phyloP scores from a whole-genome alignment of 1,140 invertebrate species.

The Diabrotica virgifera region DNA sequence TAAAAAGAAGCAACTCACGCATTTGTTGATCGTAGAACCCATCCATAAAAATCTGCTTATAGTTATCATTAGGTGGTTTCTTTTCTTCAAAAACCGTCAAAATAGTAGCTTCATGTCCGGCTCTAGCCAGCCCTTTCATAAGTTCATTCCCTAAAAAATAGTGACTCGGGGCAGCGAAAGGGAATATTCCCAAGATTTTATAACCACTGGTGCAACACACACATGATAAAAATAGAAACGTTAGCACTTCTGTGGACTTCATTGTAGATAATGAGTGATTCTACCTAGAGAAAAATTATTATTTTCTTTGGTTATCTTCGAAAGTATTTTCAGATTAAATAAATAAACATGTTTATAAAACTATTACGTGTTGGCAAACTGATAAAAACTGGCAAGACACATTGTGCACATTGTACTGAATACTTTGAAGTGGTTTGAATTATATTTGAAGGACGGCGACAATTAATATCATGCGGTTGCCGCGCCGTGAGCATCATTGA shows the following conservation, averaged over 20 bases:
- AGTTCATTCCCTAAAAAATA: conserved; percentile 54
- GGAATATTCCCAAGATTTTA: conserved; percentile 50
- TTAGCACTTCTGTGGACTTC: too few species aligned
- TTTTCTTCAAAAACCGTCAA: conserved; percentile 53
- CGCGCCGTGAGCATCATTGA: too few species aligned
- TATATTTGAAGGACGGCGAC: too few species aligned
- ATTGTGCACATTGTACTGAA: too few species aligned
- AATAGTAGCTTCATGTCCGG: conserved; percentile 59
- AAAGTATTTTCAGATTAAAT: not conserved
- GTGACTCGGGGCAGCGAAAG: conserved; percentile 54
- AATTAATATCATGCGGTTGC: too few species aligned
- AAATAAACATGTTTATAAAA: too few species aligned
- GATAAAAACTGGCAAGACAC: too few species aligned
- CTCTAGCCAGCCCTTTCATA: conserved; percentile 53
- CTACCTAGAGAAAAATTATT: too few species aligned
- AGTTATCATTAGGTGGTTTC: conserved; percentile 30
- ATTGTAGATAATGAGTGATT: too few species aligned
- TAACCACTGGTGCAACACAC: not conserved
- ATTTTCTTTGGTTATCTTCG: not conserved
- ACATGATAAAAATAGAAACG: too few species aligned
- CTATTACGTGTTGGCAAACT: too few species aligned
- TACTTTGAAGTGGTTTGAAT: too few species aligned
- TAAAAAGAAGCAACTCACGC: conserved; percentile 9
- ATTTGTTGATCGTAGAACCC: conserved; percentile 22
- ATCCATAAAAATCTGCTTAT: conserved; percentile 23